Percentiles rank a stretch among this genome's conserved stretches.
phyloP scores from a whole-genome alignment of 2,113 vertebrate species.

The Microcebus lehilahytsara region DNA sequence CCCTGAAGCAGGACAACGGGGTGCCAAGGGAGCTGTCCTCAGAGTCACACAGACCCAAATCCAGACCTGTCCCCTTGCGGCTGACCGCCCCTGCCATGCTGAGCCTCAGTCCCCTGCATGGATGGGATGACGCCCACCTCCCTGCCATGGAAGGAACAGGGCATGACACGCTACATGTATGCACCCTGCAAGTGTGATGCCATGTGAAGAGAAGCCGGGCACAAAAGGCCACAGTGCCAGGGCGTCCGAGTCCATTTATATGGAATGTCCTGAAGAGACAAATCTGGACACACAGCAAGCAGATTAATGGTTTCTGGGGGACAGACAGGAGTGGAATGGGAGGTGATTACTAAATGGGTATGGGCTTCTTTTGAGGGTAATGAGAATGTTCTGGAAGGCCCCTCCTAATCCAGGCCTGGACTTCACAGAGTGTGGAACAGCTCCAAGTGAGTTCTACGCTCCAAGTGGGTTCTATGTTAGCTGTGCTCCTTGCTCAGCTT shows the following conservation, averaged over 20 bases:
- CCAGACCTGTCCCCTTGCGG: not conserved
- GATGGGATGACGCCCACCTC: rapidly evolving
- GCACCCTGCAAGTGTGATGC: rapidly evolving
- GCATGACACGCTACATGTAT: rapidly evolving
- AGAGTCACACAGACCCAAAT: not conserved
- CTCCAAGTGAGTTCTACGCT: rapidly evolving
- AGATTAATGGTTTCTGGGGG: rapidly evolving
- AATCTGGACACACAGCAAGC: not conserved
- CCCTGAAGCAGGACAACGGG: not conserved
- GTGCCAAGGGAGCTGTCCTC: not conserved
- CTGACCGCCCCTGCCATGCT: not conserved
- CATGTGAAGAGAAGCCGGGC: not conserved
- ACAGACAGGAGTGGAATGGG: rapidly evolving
- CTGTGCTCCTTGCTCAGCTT: not conserved
- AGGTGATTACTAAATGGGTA: too few species aligned
- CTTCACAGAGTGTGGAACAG: rapidly evolving
- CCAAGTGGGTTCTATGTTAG: rapidly evolving
- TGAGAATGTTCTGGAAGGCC: not conserved
- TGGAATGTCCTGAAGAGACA: not conserved
- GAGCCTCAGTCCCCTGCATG: not conserved
- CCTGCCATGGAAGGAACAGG: rapidly evolving
- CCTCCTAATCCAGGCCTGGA: not conserved
- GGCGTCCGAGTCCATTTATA: not conserved
- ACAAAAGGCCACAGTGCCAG: not conserved
- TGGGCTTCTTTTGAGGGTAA: not conserved